A percentile compares a stretch with the other conserved stretches of the same genome.
Evolutionary conservation across 2,113 vertebrate species (phyloP).

Genomic region (Toxotes jaculatrix): DNA sequence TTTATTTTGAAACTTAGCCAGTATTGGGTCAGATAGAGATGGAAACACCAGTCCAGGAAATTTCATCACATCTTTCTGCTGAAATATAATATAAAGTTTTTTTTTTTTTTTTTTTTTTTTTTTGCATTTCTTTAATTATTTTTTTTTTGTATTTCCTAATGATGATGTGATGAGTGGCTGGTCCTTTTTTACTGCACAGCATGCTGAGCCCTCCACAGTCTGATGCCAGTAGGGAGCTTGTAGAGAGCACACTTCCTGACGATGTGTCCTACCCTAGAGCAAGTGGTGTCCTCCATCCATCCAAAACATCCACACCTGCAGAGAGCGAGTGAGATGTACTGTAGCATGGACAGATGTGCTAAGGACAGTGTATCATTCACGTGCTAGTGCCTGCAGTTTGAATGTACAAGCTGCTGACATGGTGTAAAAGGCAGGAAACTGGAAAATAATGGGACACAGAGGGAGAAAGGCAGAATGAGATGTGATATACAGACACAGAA

Average conservation of each 20-base stretch:
- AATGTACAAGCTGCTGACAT: slow-evolving; percentile 21
- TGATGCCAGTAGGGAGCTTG: slow-evolving; percentile 46
- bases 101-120: too few relatives aligned
- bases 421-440: slow-evolving; percentile 7
- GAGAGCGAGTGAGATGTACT: slow-evolving; percentile 15
- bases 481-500: not conserved
- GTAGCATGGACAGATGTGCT: slow-evolving; percentile 21
- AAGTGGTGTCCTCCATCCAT: slow-evolving; percentile 53
- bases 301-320: slow-evolving; percentile 46
- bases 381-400: slow-evolving; percentile 15
- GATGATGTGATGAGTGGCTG: not conserved
- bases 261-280: slow-evolving; percentile 52
- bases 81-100: too few relatives aligned
- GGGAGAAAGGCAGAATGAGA: not conserved
- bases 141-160: not conserved
- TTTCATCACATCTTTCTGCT: too few relatives aligned
- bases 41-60: too few relatives aligned
- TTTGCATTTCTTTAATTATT: too few relatives aligned
- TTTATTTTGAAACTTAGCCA: too few relatives aligned
- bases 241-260: slow-evolving; percentile 33
- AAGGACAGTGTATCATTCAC: slow-evolving; percentile 20
- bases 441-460: slow-evolving; percentile 1
- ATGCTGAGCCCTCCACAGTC: slow-evolving; percentile 14
- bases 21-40: too few relatives aligned
- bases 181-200: not conserved